Conservation (phyloP, 1,140 invertebrate genomes). For the Neotoxoptera formosana region DNA sequence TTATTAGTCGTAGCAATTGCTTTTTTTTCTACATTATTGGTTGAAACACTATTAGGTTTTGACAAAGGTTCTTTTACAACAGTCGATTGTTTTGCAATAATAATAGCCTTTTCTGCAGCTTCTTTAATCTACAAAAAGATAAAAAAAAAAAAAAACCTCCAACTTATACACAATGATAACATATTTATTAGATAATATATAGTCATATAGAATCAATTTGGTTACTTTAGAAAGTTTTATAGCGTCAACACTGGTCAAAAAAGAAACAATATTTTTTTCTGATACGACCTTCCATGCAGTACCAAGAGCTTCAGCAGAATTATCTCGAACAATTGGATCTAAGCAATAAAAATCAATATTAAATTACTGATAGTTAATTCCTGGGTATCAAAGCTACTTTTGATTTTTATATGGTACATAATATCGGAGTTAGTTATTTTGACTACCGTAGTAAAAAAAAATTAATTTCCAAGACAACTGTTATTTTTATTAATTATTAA, state of each 20-base stretch:
- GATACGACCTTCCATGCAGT: conserved; percentile 92
- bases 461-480: not conserved
- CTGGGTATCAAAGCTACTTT: not conserved
- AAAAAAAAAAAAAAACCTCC: not conserved
- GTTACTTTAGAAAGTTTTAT: conserved; percentile 89
- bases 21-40: conserved; percentile 62
- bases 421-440: not conserved
- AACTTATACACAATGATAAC: not conserved
- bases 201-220: conserved; percentile 12
- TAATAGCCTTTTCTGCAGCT: conserved; percentile 89
- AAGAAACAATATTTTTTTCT: conserved; percentile 87
- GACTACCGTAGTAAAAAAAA: not conserved
- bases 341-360: conserved; percentile 62
- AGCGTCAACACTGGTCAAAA: conserved; percentile 86
- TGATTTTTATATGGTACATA: not conserved
- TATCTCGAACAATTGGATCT: conserved; percentile 86
- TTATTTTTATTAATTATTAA: not conserved
- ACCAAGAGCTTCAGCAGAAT: conserved; percentile 89
- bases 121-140: conserved; percentile 80
- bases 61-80: conserved; percentile 63
- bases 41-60: conserved; percentile 66
- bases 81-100: conserved; percentile 71
- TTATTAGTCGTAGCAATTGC: not conserved
- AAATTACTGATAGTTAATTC: not conserved
- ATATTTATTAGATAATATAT: not conserved